phyloP scores from a whole-genome alignment of 2,797 vertebrate species.

The Todus mexicanus region DNA sequence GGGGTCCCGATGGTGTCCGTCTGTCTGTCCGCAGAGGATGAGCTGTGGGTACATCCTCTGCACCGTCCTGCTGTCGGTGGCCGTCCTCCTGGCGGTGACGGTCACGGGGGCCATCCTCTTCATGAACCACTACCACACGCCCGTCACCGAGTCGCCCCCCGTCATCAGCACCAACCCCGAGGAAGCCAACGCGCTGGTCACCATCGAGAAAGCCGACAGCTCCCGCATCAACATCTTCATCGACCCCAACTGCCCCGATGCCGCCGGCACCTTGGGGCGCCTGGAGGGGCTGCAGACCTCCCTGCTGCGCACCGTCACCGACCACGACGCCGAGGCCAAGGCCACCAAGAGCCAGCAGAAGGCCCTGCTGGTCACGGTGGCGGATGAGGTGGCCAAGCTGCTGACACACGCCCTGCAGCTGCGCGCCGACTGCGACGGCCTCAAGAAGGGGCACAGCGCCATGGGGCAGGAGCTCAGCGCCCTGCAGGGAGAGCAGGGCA shows the following conservation, averaged over 20 bases:
- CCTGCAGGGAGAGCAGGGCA: conserved; percentile 90
- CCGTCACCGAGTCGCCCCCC: conserved; percentile 84
- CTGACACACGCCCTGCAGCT: conserved; percentile 86
- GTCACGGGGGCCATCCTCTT: conserved; percentile 92
- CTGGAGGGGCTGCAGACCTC: conserved; percentile 91
- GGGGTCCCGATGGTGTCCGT: rapidly evolving
- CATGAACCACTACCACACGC: conserved; percentile 90
- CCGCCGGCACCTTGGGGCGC: conserved; percentile 83
- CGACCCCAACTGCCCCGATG: conserved; percentile 94
- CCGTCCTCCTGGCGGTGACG: conserved; percentile 88
- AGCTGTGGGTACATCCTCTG: conserved; percentile 92
- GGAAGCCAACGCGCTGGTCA: conserved; percentile 92
- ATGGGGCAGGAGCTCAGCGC: conserved; percentile 90
- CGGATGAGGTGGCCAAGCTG: conserved; percentile 90
- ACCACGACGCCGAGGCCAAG: conserved; percentile 84
- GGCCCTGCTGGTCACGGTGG: conserved; percentile 86
- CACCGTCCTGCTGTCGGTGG: conserved; percentile 91
- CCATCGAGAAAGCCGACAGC: conserved; percentile 90
- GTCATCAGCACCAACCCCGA: conserved; percentile 93
- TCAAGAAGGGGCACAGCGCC: conserved; percentile 85
- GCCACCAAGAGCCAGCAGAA: conserved; percentile 85
- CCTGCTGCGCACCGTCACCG: conserved; percentile 83
- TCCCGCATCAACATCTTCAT: conserved; percentile 97
- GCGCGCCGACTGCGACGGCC: conserved; percentile 85
- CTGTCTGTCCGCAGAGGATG: conserved; percentile 78